phyloP scores from a whole-genome alignment of 2,888 invertebrate genomes.

The Eupeodes luniger region DNA sequence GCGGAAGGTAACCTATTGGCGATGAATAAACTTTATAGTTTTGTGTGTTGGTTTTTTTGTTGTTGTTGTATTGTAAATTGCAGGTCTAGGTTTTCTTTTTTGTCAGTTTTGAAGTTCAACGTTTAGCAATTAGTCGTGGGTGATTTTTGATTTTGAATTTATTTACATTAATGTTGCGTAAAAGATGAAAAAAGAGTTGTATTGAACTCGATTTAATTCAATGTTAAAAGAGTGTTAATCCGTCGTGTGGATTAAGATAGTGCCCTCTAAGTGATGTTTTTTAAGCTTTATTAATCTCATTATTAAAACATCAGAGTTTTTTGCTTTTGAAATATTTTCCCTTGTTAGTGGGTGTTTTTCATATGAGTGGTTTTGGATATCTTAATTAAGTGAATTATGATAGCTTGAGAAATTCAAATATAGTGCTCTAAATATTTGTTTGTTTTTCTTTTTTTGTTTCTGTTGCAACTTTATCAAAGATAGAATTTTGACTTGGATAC shows the following conservation, averaged over 20 bases:
- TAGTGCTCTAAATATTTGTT: neutral
- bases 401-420: slow-evolving; percentile 3
- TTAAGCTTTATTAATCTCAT: slow-evolving; percentile 30
- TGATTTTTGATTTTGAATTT: slow-evolving; percentile 59
- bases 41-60: slow-evolving; percentile 15
- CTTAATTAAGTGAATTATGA: slow-evolving; percentile 23
- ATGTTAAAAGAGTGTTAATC: slow-evolving; percentile 62
- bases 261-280: slow-evolving; percentile 41
- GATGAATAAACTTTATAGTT: slow-evolving; percentile 35
- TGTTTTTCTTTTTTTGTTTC: neutral
- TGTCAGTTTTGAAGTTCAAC: slow-evolving; percentile 75
- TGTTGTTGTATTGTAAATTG: slow-evolving; percentile 17
- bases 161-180: slow-evolving; percentile 53
- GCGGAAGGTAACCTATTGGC: neutral
- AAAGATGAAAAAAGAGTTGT: slow-evolving; percentile 64
- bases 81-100: slow-evolving; percentile 58
- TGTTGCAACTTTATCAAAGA: slow-evolving; percentile 4
- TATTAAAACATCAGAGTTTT: neutral
- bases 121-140: slow-evolving; percentile 72
- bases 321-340: neutral
- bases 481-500: slow-evolving; percentile 23
- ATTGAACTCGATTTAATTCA: slow-evolving; percentile 65
- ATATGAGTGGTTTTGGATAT: slow-evolving; percentile 21
- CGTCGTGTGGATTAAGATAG: slow-evolving; percentile 15
- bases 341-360: neutral